Percentiles rank a stretch among this genome's conserved stretches.
Conservation (phyloP, 2,888 invertebrate species). For the Ichneumon xanthorius region DNA sequence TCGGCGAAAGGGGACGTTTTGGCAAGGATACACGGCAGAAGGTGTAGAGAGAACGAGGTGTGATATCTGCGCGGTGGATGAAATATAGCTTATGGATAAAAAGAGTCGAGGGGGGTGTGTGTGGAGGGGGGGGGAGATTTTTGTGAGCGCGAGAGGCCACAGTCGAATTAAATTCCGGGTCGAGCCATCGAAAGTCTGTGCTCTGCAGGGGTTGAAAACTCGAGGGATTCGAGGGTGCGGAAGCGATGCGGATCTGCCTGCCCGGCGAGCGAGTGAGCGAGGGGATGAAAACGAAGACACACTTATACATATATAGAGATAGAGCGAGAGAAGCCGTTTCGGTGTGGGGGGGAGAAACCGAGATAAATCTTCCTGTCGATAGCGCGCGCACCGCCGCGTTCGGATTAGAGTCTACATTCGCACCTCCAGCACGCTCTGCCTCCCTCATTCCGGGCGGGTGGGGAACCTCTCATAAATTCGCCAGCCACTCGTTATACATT, state of each 20-base stretch:
- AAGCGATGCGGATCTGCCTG: slow-evolving; percentile 42
- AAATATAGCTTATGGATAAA: slow-evolving; percentile 48
- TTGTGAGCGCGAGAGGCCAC: slow-evolving; percentile 10
- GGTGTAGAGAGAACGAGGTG: slow-evolving; percentile 35
- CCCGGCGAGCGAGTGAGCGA: slow-evolving; percentile 12
- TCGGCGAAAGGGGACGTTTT: slow-evolving; percentile 24
- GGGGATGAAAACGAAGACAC: slow-evolving; percentile 30
- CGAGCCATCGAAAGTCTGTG: slow-evolving; percentile 60
- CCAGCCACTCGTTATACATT: slow-evolving; percentile 68
- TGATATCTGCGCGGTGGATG: slow-evolving; percentile 42
- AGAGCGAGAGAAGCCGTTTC: slow-evolving; percentile 50
- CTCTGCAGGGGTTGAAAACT: slow-evolving; percentile 56
- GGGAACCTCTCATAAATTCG: slow-evolving; percentile 58
- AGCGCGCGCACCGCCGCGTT: slow-evolving; percentile 79
- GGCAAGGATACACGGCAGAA: slow-evolving; percentile 26
- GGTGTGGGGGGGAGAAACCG: slow-evolving; percentile 70
- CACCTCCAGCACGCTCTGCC: slow-evolving; percentile 76
- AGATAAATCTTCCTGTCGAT: slow-evolving; percentile 84
- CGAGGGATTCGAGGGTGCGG: slow-evolving; percentile 54
- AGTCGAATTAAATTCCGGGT: slow-evolving; percentile 62
- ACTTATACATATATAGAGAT: not conserved
- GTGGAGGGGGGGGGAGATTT: slow-evolving; percentile 1
- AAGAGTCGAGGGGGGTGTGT: slow-evolving; percentile 8
- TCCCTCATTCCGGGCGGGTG: slow-evolving; percentile 50
- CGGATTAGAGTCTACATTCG: slow-evolving; percentile 83